Conservation (phyloP, 1,140 invertebrate genomes). For the Pogonomyrmex californicus region DNA sequence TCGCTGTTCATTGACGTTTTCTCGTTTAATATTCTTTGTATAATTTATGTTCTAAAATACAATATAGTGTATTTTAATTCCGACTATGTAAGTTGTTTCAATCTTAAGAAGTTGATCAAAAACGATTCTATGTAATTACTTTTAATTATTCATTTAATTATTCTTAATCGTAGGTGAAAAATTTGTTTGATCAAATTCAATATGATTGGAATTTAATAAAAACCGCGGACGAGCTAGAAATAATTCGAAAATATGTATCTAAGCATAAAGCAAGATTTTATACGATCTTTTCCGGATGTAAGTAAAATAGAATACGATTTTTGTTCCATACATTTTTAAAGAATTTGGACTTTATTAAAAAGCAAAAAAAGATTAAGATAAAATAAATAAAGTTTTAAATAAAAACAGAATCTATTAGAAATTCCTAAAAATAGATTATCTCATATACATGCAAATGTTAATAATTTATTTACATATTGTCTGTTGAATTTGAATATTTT, state of each 20-base stretch:
- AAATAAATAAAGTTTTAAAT: neutral
- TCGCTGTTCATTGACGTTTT: constrained; percentile 6
- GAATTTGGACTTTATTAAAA: neutral
- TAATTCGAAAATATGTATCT: constrained; percentile 28
- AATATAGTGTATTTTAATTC: constrained; percentile 30
- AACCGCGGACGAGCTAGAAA: constrained; percentile 22
- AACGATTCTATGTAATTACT: neutral
- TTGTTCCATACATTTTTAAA: neutral
- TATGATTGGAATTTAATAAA: constrained; percentile 21
- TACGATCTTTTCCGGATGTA: constrained; percentile 16
- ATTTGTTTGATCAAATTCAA: constrained; percentile 36
- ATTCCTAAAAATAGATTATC: neutral
- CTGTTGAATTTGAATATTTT: constrained; percentile 16
- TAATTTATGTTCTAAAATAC: constrained; percentile 27
- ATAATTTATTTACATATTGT: constrained; percentile 1
- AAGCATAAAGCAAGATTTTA: constrained; percentile 4
- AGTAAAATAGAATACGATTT: neutral
- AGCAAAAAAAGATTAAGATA: neutral
- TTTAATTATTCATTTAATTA: neutral
- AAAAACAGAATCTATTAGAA: neutral
- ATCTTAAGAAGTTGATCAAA: neutral
- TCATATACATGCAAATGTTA: neutral
- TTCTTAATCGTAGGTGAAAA: constrained; percentile 14
- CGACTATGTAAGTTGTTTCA: constrained; percentile 25
- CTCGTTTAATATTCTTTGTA: constrained; percentile 25